Percentiles rank a stretch among this genome's conserved stretches.
These are phyloP conservation scores for Diloba caeruleocephala DNA, from an alignment of 2,888 invertebrate genomes.

Conservation along the genomic window DNA sequence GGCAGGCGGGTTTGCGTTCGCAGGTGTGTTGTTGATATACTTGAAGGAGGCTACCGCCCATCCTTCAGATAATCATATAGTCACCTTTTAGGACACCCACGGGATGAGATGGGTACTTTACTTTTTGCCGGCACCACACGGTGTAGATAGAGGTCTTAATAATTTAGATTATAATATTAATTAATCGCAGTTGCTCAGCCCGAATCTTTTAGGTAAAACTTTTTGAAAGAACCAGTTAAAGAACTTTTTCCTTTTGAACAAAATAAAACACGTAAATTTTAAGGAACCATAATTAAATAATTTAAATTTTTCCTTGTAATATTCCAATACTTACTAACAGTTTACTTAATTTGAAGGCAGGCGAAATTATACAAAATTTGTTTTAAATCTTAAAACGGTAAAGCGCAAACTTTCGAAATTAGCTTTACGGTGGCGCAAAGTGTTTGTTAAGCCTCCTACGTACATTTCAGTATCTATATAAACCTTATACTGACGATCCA, in stretches of 20 bases:
- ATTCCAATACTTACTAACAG: constrained; percentile 6
- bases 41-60: too few species aligned
- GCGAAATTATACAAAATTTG: constrained; percentile 22
- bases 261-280: neutral
- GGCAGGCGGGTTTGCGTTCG: too few species aligned
- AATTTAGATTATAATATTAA: neutral
- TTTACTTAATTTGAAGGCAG: constrained; percentile 22
- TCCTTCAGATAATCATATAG: too few species aligned
- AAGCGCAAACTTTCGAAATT: constrained; percentile 38
- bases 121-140: too few species aligned
- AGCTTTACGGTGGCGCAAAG: constrained; percentile 17
- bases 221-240: neutral
- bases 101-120: too few species aligned
- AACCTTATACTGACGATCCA: constrained; percentile 16
- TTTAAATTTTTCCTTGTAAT: constrained; percentile 11
- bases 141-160: too few species aligned
- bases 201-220: neutral
- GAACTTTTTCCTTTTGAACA: constrained; percentile 1
- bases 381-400: constrained; percentile 38
- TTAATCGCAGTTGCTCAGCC: neutral
- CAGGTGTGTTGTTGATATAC: too few species aligned
- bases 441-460: constrained; percentile 22
- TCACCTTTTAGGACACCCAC: too few species aligned
- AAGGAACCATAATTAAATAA: constrained; percentile 11
- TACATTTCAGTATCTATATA: constrained; percentile 12